Base-by-base conservation (phyloP, 2,888 invertebrate genomes). In the Liopterus haemorrhoidalis region DNA sequence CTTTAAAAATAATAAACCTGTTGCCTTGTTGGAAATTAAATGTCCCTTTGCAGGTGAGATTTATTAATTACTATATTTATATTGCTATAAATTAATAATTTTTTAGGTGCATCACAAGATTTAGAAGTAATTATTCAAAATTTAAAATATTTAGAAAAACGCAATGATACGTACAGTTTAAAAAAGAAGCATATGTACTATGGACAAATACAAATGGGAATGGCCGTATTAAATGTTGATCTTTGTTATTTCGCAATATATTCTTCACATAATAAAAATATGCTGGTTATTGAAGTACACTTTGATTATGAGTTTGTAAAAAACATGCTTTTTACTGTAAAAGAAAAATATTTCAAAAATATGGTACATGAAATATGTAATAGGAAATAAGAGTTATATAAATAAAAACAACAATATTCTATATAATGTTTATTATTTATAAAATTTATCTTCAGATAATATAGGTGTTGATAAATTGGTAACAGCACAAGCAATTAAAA, bases 401-500 rank as follows among this genome's bases (percentile, higher is more conserved):
- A 31, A 31, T 4, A 12, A 31, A 16, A 31, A 11, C 31, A 22
- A 31, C 14, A 15, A 9, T 16, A 9, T 8, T 5, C 8, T 31
- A 31, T 3, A 11, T 16, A 8, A 12, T 12, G 14, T 16, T 9
- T 5, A 11, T 3, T 31, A 6, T 4, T 15, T 8, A 4, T 16
- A 31, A 31, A 31, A 31, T 31, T 8, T 31, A 32, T 41, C 41
- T 11, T 20, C 9, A n/a, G 11, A 8, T 33, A 36, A 36, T 22
- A 44, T 30, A 27, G 44, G 39, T 19, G 20, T 28, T 9, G 28
- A 30, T 42, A 47, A 27, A 41, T 46, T 46, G 19, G 31, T 31
- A 6, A 41, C 27, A 8, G 25, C 46, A 41, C 46, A 41, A 15
- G 33, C 25, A 20, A 45, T 35, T 27, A 27, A 22, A 36, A 48